phyloP scores from a whole-genome alignment of 2,888 invertebrate genomes.

The Cosmopolites sordidus region DNA sequence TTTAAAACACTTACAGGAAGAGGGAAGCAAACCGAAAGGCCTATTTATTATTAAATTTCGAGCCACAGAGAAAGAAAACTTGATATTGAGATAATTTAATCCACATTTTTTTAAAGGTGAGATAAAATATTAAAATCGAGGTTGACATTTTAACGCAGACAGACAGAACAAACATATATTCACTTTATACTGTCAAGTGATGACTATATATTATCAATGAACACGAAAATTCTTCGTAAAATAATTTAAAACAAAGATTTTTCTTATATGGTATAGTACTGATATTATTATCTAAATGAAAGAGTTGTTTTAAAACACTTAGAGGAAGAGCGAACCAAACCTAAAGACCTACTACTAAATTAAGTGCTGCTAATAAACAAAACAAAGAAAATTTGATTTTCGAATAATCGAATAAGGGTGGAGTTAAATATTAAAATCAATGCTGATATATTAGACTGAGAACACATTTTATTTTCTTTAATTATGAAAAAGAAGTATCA shows the following conservation, averaged over 20 bases:
- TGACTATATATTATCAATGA: too few species aligned
- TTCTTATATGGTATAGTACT: constrained; percentile 13
- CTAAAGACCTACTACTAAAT: constrained; percentile 7
- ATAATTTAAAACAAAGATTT: constrained; percentile 10
- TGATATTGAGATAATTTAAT: too few species aligned
- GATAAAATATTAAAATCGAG: too few species aligned
- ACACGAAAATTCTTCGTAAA: too few species aligned
- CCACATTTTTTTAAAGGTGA: too few species aligned
- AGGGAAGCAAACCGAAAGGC: constrained; percentile 9
- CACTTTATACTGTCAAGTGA: too few species aligned
- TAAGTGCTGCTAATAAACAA: background rate
- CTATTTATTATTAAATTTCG: constrained; percentile 9
- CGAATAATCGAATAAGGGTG: constrained; percentile 3
- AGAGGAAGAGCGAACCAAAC: constrained; percentile 16
- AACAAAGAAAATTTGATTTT: background rate
- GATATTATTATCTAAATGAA: constrained; percentile 21
- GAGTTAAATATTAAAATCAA: too few species aligned
- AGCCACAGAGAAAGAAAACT: background rate
- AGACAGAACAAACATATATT: too few species aligned
- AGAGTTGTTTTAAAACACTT: constrained; percentile 19
- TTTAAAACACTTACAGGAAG: constrained; percentile 20
- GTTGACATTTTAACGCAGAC: too few species aligned
- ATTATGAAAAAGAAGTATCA: too few species aligned
- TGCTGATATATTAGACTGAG: too few species aligned
- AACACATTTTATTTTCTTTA: too few species aligned